Percentiles rank a stretch among this genome's conserved stretches.
Conservation (phyloP, 2,888 invertebrate genomes). For the Tupiocoris notatus region DNA sequence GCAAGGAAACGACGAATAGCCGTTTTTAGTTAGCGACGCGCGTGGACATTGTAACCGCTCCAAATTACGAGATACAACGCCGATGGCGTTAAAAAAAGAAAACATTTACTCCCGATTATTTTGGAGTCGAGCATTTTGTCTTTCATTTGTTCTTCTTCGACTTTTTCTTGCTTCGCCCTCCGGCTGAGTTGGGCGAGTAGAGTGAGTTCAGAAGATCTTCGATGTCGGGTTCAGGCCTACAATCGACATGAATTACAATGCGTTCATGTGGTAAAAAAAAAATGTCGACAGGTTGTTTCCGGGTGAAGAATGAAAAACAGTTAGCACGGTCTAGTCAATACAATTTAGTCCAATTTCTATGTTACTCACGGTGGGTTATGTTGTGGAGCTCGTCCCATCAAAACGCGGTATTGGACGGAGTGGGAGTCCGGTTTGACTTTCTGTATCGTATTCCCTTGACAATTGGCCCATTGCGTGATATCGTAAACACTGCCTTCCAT, state of each 20-base stretch:
- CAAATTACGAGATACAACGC: too few relatives aligned
- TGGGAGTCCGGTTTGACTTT: constrained; percentile 89
- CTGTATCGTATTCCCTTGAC: constrained; percentile 75
- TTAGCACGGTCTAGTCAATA: too few relatives aligned
- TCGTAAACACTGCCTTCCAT: constrained; percentile 96
- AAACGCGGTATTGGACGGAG: constrained; percentile 84
- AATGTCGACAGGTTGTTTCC: too few relatives aligned
- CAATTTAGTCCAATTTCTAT: background rate
- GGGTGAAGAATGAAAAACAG: too few relatives aligned
- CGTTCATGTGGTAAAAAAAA: too few relatives aligned
- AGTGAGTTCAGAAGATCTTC: constrained; percentile 79
- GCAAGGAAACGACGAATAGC: too few relatives aligned
- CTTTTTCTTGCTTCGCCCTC: constrained; percentile 53
- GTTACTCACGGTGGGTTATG: constrained; percentile 45
- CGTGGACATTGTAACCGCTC: too few relatives aligned
- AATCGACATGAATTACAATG: too few relatives aligned
- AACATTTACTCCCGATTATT: too few relatives aligned
- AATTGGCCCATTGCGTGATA: constrained; percentile 96
- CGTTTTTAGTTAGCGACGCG: too few relatives aligned
- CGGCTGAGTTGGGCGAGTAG: constrained; percentile 64
- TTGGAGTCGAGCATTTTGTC: too few relatives aligned
- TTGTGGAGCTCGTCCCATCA: constrained; percentile 59
- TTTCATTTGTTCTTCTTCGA: constrained; percentile 45
- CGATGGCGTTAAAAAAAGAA: too few relatives aligned
- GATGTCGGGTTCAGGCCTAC: constrained; percentile 65